Evolutionary conservation across 2,888 invertebrate species (phyloP).

Genomic region (Frankliniella intonsa): DNA sequence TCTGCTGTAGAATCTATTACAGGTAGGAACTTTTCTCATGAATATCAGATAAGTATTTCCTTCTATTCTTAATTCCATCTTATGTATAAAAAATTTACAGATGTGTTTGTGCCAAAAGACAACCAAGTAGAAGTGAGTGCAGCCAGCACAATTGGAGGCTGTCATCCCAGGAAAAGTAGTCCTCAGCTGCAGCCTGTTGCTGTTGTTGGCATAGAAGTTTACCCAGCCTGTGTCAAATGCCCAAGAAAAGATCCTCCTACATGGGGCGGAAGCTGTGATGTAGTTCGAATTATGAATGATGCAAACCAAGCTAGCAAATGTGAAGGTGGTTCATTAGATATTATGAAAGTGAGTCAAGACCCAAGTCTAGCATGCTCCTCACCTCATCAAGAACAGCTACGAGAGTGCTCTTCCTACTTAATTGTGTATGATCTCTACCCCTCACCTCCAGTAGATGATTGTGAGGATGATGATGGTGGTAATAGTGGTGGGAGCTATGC

Average conservation of each 20-base stretch:
- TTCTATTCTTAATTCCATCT: not conserved
- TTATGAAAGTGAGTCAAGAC: conserved; percentile 47
- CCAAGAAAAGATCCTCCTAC: conserved; percentile 30
- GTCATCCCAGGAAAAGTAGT: not conserved
- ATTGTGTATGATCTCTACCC: conserved; percentile 68
- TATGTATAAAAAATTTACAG: not conserved
- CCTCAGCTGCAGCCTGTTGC: not conserved
- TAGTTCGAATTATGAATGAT: conserved; percentile 72
- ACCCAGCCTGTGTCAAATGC: not conserved
- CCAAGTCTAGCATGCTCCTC: conserved; percentile 1
- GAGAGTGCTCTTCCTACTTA: conserved; percentile 49
- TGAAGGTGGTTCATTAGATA: conserved; percentile 46
- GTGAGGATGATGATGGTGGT: conserved; percentile 33
- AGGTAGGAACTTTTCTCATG: not conserved
- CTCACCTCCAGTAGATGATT: conserved; percentile 42
- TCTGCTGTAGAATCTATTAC: not conserved
- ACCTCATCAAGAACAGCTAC: conserved; percentile 36
- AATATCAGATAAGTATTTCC: not conserved
- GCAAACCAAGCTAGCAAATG: conserved; percentile 64
- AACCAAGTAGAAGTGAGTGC: conserved; percentile 16
- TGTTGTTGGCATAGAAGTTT: not conserved
- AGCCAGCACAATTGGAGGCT: not conserved
- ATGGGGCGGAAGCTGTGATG: conserved; percentile 35
- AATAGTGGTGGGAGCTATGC: conserved; percentile 33
- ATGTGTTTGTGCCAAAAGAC: conserved; percentile 26